Evolutionary conservation across 2,888 invertebrate genomes (phyloP), one percentile per base, ranked within the genome.

Genomic region (Chrysodeixis includens): DNA sequence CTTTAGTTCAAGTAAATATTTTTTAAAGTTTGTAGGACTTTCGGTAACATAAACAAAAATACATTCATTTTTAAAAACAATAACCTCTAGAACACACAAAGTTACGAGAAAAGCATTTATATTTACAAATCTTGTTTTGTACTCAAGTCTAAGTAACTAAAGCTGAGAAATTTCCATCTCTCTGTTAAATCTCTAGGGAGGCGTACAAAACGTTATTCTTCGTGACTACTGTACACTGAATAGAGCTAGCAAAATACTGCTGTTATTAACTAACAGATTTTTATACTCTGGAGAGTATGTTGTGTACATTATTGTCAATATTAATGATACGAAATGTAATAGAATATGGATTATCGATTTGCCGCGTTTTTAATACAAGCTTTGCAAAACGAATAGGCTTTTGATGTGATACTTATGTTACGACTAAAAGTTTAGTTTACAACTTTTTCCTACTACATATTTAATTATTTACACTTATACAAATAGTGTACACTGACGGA

Each of bases 91-190:
- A n/a, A n/a, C n/a, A n/a, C 14, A n/a, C 14, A 1, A 14, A 7
- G 4, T 35, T 40, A 40, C 59, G 74, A 76, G 72, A 78, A 72
- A 40, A 69, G 74, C 69, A 71, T 78, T 66, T 40, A 71, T 78
- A 80, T 76, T 73, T 71, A 71, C 74, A 74, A 78, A 74, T 78
- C 78, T 76, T 78, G 76, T 78, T 78, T 74, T 62, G 30, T 64
- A 74, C 69, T 79, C 64, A 66, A 78, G 72, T 70, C 64, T 74
- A 78, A 81, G 79, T 74, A 72, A 71, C 70, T 56, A 52, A 18
- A 58, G 62, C 60, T 55, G 56, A 69, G 66, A 69, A 80, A 78
- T 81, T 81, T 81, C 66, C 73, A 71, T 78, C 78, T 71, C 67
- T 56, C 72, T 61, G 65, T 76, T 70, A 68, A 74, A 62, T 72